These are phyloP conservation scores for Dynastes hyllus DNA, from an alignment of 2,888 invertebrate genomes.

Conservation along the genomic window DNA sequence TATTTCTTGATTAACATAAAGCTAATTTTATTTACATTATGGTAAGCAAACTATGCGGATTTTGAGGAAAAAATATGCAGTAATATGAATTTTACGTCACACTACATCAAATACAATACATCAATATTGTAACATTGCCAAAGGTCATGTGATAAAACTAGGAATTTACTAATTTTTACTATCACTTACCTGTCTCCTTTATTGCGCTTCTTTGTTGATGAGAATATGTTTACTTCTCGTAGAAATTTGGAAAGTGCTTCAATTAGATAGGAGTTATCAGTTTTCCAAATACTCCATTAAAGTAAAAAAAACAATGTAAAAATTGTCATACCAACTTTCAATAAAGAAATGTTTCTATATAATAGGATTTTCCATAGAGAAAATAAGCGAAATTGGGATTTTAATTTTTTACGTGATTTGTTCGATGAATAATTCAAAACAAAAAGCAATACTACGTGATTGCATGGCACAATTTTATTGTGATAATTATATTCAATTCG, in stretches of 20 bases:
- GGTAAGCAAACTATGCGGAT: constrained; percentile 1
- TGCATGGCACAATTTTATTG: too few species aligned
- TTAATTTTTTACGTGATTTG: neutral
- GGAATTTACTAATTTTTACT: neutral
- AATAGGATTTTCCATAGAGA: neutral
- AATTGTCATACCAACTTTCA: constrained; percentile 10
- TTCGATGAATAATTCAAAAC: too few species aligned
- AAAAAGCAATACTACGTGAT: too few species aligned
- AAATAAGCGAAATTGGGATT: neutral
- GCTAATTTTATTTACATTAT: neutral
- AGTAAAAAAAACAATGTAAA: constrained; percentile 5
- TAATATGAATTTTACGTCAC: constrained; percentile 28
- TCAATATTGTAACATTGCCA: constrained; percentile 49
- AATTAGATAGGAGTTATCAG: constrained; percentile 8
- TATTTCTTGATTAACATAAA: neutral
- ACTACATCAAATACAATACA: constrained; percentile 30
- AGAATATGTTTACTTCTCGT: neutral
- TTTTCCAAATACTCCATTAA: constrained; percentile 21
- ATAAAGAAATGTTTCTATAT: neutral
- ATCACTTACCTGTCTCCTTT: constrained; percentile 6
- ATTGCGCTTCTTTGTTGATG: neutral
- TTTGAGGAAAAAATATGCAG: constrained; percentile 7
- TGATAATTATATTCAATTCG: too few species aligned
- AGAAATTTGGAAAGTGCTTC: neutral
- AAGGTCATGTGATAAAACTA: constrained; percentile 49